These are phyloP conservation scores for Acrobasis suavella DNA, from an alignment of 2,888 invertebrate species.

Conservation along the genomic window DNA sequence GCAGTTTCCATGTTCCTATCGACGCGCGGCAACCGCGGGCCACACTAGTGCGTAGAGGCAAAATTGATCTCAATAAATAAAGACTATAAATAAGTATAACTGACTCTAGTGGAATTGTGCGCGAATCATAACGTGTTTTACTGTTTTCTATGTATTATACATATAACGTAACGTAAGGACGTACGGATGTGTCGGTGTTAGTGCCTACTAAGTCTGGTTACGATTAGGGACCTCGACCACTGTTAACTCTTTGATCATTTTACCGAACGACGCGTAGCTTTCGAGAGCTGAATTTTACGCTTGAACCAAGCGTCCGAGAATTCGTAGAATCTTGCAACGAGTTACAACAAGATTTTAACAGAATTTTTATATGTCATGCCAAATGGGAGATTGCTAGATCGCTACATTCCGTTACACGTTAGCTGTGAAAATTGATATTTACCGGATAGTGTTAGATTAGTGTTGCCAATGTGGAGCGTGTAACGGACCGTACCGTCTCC, in stretches of 20 bases:
- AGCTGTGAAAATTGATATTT: constrained; percentile 20
- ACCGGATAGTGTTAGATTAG: constrained; percentile 23
- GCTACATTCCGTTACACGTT: constrained; percentile 12
- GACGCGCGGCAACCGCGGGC: constrained; percentile 37
- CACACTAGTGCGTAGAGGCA: constrained; percentile 69
- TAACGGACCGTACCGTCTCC: not conserved
- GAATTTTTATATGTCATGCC: constrained; percentile 47
- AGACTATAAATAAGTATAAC: constrained; percentile 68
- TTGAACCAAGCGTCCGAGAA: constrained; percentile 34
- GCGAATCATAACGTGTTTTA: constrained; percentile 67
- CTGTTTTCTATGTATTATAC: constrained; percentile 77
- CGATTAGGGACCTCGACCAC: constrained; percentile 60
- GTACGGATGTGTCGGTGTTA: constrained; percentile 69
- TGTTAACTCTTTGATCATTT: constrained; percentile 67
- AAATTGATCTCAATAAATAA: constrained; percentile 79
- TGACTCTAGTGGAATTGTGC: constrained; percentile 80
- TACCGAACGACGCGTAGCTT: constrained; percentile 68
- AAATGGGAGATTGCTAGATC: constrained; percentile 23
- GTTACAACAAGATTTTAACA: constrained; percentile 54
- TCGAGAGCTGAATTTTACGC: constrained; percentile 60
- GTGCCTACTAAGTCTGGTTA: constrained; percentile 78
- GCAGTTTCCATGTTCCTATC: constrained; percentile 42
- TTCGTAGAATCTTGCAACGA: constrained; percentile 58
- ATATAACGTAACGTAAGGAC: constrained; percentile 57
- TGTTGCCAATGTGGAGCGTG: constrained; percentile 21